Percentiles rank a stretch among this genome's conserved stretches.
Conservation (phyloP, 2,113 vertebrate species). For the Probosciger aterrimus region DNA sequence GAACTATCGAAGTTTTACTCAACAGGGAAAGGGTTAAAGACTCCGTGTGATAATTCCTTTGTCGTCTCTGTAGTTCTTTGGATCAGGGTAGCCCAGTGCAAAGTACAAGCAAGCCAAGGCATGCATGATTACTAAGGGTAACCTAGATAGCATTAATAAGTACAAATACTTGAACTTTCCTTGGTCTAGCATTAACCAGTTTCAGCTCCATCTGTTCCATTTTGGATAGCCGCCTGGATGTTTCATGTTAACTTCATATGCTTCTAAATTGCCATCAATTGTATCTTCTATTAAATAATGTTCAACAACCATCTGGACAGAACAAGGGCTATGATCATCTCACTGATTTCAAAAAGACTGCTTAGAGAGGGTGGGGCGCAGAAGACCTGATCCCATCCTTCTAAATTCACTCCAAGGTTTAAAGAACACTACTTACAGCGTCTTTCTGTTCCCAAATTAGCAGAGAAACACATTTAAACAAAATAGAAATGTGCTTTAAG, state of each 20-base stretch:
- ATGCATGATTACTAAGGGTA: not conserved
- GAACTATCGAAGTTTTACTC: not conserved
- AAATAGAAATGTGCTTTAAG: not conserved
- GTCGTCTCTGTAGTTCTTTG: not conserved
- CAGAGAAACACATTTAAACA: not conserved
- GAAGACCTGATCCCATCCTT: not conserved
- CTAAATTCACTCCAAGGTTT: not conserved
- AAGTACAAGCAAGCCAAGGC: not conserved
- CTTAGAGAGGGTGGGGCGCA: not conserved
- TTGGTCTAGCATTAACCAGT: constrained; percentile 41
- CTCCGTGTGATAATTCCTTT: not conserved
- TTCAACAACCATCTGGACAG: not conserved
- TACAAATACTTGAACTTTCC: constrained; percentile 9
- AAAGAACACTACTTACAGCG: not conserved
- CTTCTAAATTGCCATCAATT: not conserved
- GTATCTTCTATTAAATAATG: constrained; percentile 4
- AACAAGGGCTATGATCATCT: not conserved
- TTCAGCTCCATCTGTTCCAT: constrained; percentile 43
- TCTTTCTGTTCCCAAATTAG: not conserved
- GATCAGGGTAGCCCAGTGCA: not conserved
- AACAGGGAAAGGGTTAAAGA: not conserved
- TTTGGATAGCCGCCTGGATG: constrained; percentile 26
- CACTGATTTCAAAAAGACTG: not conserved
- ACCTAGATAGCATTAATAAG: not conserved
- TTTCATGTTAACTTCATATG: constrained; percentile 6